These are phyloP conservation scores for Stenoptilia bipunctidactyla DNA, from an alignment of 2,888 invertebrate genomes.

Conservation along the genomic window DNA sequence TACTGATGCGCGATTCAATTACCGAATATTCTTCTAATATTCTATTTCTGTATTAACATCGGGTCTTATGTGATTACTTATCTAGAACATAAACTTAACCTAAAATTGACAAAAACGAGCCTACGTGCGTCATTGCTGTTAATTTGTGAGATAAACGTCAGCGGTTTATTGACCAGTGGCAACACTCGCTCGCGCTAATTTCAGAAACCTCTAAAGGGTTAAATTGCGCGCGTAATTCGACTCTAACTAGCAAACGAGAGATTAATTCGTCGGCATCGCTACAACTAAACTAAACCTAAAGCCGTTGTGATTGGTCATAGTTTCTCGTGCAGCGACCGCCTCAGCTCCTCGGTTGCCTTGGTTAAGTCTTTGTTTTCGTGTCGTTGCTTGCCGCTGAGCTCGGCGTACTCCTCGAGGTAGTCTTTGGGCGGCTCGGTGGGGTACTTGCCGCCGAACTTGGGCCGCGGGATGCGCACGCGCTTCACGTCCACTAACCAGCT, in stretches of 20 bases:
- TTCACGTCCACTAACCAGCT: conserved; percentile 88
- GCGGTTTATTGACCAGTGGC: too few species aligned
- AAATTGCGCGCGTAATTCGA: conserved; percentile 25
- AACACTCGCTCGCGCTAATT: conserved; percentile 11
- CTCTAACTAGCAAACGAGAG: background rate
- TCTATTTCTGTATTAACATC: too few species aligned
- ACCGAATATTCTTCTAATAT: too few species aligned
- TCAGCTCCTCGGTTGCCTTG: conserved; percentile 82
- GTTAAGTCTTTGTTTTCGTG: conserved; percentile 69
- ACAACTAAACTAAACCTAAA: conserved; percentile 18
- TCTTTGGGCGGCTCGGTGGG: conserved; percentile 84
- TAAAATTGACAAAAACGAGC: too few species aligned
- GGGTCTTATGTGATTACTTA: too few species aligned
- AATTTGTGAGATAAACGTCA: too few species aligned
- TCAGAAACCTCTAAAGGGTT: conserved; percentile 25
- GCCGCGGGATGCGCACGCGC: conserved; percentile 85
- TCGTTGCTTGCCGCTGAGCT: conserved; percentile 62
- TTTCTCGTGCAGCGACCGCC: conserved; percentile 81
- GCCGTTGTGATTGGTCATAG: conserved; percentile 63
- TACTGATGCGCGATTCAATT: too few species aligned
- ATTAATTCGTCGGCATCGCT: background rate
- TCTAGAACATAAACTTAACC: too few species aligned
- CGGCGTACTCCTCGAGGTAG: conserved; percentile 76
- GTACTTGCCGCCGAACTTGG: conserved; percentile 81
- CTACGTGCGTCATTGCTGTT: too few species aligned